These are phyloP conservation scores for Climacteris rufus DNA, from an alignment of 2,113 vertebrate species.

Conservation along the genomic window DNA sequence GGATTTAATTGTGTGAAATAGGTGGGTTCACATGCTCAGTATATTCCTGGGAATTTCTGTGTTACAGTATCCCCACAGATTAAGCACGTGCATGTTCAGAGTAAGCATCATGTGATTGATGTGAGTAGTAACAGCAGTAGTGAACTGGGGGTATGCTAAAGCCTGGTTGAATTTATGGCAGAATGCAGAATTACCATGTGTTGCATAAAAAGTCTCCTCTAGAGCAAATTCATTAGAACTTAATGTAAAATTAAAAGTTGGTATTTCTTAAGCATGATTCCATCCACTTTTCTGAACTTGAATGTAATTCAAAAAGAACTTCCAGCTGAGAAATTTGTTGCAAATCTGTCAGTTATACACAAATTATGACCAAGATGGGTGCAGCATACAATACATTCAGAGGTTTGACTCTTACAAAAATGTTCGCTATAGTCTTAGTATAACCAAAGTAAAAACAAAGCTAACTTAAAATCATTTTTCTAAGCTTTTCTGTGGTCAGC, in stretches of 20 bases:
- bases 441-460: neutral
- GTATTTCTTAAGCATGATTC: neutral
- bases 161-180: neutral
- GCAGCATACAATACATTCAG: neutral
- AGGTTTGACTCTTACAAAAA: neutral
- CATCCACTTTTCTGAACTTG: neutral
- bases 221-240: neutral
- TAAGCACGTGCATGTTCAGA: neutral
- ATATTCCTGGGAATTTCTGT: neutral
- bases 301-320: neutral
- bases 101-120: neutral
- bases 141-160: neutral
- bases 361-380: neutral
- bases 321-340: neutral
- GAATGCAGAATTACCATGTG: neutral
- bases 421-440: neutral
- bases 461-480: neutral
- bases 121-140: neutral
- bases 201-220: neutral
- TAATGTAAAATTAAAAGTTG: neutral
- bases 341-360: neutral
- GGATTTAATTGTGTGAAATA: neutral
- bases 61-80: neutral
- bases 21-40: neutral
- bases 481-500: neutral